Evolutionary conservation across 2,888 invertebrate species (phyloP), one percentile per base, ranked within the genome.

Genomic region (Drosophila cognata): DNA sequence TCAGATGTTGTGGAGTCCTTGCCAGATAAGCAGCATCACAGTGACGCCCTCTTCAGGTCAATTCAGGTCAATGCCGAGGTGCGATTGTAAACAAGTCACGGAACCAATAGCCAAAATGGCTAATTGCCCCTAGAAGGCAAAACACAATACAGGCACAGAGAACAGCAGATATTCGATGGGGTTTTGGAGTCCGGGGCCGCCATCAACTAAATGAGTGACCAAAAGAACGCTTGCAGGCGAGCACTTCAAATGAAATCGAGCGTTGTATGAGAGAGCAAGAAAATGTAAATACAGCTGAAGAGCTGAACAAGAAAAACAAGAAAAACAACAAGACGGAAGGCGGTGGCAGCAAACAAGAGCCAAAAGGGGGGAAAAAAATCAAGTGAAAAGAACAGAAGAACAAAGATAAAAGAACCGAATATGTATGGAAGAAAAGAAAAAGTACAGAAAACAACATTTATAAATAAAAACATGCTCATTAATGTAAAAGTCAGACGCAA

Each of bases 41-140:
- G n/a, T 11, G 78, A 86, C 91, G 92, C 90, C 86, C 82, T 76
- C 80, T 81, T 63, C 91, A 89, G 92, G 92, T 92, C 91, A 92
- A 92, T 92, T 33, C 33, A 33, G 11, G 11, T 11, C 33, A 33
- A 75, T 75, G 75, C 91, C 88, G 82, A 92, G 91, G 92, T 91
- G 92, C 90, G 89, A 91, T 89, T 84, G 86, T 86, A 90, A 90
- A 84, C 90, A 91, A 89, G 70, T 29, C 36, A 41, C 36, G 31
- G 13, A 36, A 21, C 41, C 11, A 6, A n/a, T 18, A 16, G 16
- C 16, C 25, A 28, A 43, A 41, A 31, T 25, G 13, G 11, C 74
- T 59, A n/a, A n/a, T 36, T 61, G 55, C 29, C 48, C 21, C 21
- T 21, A 21, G 43, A 43, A 43, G 21, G 21, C 11, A 11, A 43